Percentiles rank a stretch among this genome's conserved stretches.
Conservation (phyloP, 2,797 vertebrate genomes). For the Pteronotus mesoamericanus region DNA sequence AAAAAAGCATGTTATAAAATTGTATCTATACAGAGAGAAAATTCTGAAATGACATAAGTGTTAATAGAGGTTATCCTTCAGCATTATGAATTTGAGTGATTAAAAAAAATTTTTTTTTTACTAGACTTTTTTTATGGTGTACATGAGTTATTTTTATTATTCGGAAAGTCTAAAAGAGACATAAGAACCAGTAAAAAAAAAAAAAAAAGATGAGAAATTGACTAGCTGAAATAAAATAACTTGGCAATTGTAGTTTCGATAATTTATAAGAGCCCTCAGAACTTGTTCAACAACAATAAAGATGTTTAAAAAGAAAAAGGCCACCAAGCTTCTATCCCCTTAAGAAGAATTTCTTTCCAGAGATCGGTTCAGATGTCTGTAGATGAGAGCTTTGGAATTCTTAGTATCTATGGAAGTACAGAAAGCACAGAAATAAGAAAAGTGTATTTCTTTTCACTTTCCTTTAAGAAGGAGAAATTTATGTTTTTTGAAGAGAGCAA, state of each 20-base stretch:
- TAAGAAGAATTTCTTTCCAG: conserved; percentile 20
- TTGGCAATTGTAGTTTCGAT: neutral
- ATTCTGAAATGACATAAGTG: neutral
- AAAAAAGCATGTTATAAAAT: neutral
- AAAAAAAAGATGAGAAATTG: conserved; percentile 42
- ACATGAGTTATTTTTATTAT: neutral
- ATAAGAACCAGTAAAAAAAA: conserved; percentile 38
- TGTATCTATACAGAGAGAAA: neutral
- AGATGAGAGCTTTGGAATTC: conserved; percentile 1
- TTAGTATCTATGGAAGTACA: neutral
- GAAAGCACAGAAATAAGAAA: conserved; percentile 8
- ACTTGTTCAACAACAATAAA: conserved; percentile 5
- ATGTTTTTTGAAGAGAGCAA: neutral
- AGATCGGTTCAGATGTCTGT: neutral
- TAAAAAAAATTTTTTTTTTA: neutral
- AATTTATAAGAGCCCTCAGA: neutral
- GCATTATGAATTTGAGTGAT: neutral
- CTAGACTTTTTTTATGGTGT: neutral
- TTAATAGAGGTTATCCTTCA: neutral
- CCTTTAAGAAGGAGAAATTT: conserved; percentile 4
- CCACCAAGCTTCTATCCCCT: neutral
- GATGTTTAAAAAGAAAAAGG: neutral
- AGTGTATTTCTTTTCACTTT: conserved; percentile 33
- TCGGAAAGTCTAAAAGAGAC: neutral
- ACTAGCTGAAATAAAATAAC: conserved; percentile 10